Base-by-base conservation (phyloP, 1,140 invertebrate genomes). In the Drosophila melanogaster region DNA sequence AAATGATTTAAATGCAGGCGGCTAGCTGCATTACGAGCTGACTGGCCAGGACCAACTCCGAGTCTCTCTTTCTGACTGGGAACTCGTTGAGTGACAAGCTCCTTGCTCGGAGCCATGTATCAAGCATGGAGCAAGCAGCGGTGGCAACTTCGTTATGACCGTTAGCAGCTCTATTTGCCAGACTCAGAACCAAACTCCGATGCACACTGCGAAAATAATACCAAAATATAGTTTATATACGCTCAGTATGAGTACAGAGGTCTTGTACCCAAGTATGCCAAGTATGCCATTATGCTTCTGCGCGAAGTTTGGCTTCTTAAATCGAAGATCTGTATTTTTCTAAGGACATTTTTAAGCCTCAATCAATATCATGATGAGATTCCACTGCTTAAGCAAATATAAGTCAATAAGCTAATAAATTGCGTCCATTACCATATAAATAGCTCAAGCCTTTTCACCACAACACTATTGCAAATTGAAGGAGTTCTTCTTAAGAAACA, bases 1-100 rank as follows among this genome's bases (percentile, higher is more conserved):
- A 86, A 87, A 87, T 87, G 79, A 86, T 87, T 86, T 86, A 87
- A 87, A 72, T 87, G 81, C 61, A 81, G 44, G 53, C 54, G 61
- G 53, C 73, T 46, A 73, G 77, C 64, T 80, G 78, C 72, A 80
- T 81, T 77, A 81, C 77, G 78, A 70, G 65, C 72, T 75, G 51
- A 64, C 77, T 50, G 53, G 41, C 40, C 26, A 30, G 22, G 37
- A 17, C 24, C 14, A 41, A 38, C 50, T 35, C 35, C n/a, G 43
- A 30, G 37, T 53, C 19, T 37, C 30, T 37, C 44, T 54, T 65
- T 37, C 22, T 22, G 60, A 37, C 41, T 49, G 60, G 72, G 61
- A 50, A 47, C 61, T 56, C 67, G 67, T 35, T 72, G 60, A 76
- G 72, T 76, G 79, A 83, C 77, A 77, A 85, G 81, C 57, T 69